Conservation (phyloP, 2,888 invertebrate species). For the Lepidocyrtoides sp. region DNA sequence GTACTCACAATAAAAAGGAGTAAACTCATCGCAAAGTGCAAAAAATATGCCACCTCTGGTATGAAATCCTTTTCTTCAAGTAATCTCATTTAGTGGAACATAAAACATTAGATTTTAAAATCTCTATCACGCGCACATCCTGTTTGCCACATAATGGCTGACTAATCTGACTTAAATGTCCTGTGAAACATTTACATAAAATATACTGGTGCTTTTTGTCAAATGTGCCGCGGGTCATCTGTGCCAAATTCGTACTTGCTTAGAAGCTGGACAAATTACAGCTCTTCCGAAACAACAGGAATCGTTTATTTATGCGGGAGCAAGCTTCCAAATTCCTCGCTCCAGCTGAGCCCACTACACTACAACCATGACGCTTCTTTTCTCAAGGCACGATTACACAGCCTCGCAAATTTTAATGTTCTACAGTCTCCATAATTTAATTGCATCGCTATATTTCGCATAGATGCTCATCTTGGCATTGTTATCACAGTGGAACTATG, state of each 20-base stretch:
- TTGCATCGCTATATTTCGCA: neutral
- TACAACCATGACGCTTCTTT: neutral
- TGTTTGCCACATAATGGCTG: neutral
- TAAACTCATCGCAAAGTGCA: neutral
- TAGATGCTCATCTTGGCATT: neutral
- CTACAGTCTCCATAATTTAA: neutral
- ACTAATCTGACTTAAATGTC: slow-evolving; percentile 23
- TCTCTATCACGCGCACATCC: neutral
- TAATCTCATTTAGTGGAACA: slow-evolving; percentile 25
- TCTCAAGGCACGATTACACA: no score
- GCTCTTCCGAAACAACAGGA: slow-evolving; percentile 15
- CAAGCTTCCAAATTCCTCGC: neutral
- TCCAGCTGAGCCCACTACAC: slow-evolving; percentile 48
- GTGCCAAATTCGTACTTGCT: neutral
- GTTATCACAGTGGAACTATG: neutral
- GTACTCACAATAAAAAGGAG: no score
- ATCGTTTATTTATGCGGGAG: slow-evolving; percentile 3
- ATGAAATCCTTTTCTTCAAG: no score
- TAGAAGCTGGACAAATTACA: slow-evolving; percentile 30
- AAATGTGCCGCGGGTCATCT: slow-evolving; percentile 9
- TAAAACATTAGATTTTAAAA: slow-evolving; percentile 59
- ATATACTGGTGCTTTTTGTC: neutral
- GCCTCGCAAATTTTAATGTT: neutral
- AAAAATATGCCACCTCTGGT: no score
- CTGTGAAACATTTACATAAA: slow-evolving; percentile 1